phyloP scores from a whole-genome alignment of 2,888 invertebrate genomes.

The Rambutsinella grinnellia region DNA sequence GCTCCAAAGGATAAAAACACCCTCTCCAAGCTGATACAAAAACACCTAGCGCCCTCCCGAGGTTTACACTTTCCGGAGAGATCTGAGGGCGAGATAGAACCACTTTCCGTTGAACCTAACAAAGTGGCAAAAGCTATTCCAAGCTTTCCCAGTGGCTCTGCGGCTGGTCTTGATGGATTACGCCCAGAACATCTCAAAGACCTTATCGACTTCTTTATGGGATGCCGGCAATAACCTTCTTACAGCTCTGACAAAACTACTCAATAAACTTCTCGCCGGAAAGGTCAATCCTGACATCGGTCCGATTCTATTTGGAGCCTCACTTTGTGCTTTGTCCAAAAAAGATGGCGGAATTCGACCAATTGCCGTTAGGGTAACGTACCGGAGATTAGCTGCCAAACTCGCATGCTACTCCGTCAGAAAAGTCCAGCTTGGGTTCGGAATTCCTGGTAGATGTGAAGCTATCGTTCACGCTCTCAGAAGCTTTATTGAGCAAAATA shows the following conservation, averaged over 20 bases:
- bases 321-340: slow-evolving; percentile 34
- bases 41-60: too few species aligned
- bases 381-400: slow-evolving; percentile 25
- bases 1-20: too few species aligned
- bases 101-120: too few species aligned
- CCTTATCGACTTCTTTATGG: background rate
- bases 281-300: slow-evolving; percentile 2
- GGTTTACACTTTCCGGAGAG: too few species aligned
- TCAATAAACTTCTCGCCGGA: slow-evolving; percentile 19
- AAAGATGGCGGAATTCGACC: slow-evolving; percentile 50
- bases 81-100: too few species aligned
- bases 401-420: background rate
- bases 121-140: background rate
- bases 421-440: slow-evolving; percentile 32
- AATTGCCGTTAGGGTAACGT: slow-evolving; percentile 32
- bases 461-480: slow-evolving; percentile 20
- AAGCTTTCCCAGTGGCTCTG: slow-evolving; percentile 27
- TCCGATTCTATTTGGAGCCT: slow-evolving; percentile 33
- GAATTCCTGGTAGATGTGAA: slow-evolving; percentile 24
- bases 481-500: background rate
- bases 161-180: slow-evolving; percentile 25
- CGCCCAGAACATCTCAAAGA: slow-evolving; percentile 33
- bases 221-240: background rate
- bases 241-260: background rate
- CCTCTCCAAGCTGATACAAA: too few species aligned